These are phyloP conservation scores for Nansenia antarctica DNA, from an alignment of 2,113 vertebrate species.

Conservation along the genomic window DNA sequence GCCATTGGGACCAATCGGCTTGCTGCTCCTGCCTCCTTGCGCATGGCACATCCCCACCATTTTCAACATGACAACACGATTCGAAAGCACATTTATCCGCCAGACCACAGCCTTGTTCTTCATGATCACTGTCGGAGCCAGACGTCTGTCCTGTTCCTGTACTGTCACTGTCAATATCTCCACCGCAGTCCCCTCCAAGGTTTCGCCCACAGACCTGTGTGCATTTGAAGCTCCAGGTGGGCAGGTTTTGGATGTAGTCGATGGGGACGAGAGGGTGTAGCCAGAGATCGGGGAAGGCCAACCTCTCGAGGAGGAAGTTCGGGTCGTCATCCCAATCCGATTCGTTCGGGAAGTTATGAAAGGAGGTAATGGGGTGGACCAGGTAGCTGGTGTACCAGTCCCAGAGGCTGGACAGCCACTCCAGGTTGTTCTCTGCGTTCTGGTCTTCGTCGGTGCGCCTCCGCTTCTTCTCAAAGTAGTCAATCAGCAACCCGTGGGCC, in stretches of 20 bases:
- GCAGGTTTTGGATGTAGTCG: slow-evolving; percentile 92
- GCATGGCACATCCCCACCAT: slow-evolving; percentile 38
- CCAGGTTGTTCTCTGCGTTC: slow-evolving; percentile 91
- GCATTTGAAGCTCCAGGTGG: slow-evolving; percentile 86
- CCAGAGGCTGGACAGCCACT: slow-evolving; percentile 97
- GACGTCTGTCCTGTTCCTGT: background rate
- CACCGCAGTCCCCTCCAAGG: slow-evolving; percentile 30
- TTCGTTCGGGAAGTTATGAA: slow-evolving; percentile 88
- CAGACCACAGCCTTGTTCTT: background rate
- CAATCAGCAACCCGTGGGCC: slow-evolving; percentile 90
- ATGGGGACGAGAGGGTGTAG: slow-evolving; percentile 90
- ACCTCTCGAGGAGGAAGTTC: slow-evolving; percentile 84
- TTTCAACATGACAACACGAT: slow-evolving; percentile 7
- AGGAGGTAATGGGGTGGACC: slow-evolving; percentile 90
- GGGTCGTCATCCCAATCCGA: slow-evolving; percentile 96
- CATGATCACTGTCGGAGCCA: background rate
- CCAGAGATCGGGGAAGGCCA: slow-evolving; percentile 97
- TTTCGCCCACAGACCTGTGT: slow-evolving; percentile 41
- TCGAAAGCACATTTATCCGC: background rate
- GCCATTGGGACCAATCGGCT: slow-evolving; percentile 87
- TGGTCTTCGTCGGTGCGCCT: slow-evolving; percentile 84
- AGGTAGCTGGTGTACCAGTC: slow-evolving; percentile 97
- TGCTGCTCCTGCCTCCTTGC: slow-evolving; percentile 49
- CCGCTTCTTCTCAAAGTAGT: slow-evolving; percentile 97
- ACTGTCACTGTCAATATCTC: slow-evolving; percentile 8